Base-by-base conservation (phyloP, 2,113 vertebrate species). In the Irena cyanogastra region DNA sequence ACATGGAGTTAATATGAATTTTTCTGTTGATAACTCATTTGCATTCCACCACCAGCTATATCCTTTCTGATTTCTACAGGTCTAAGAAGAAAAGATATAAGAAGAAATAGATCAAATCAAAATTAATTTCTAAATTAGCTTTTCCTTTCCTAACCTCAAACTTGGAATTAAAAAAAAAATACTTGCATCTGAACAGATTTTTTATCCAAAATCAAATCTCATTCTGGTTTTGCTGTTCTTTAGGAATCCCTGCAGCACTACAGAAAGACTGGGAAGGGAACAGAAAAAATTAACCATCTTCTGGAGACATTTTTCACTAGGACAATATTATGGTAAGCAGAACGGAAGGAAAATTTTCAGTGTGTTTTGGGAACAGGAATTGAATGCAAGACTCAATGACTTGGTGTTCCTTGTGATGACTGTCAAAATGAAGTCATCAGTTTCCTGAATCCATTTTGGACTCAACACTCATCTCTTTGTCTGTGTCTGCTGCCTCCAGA, bases 371-470 rank as follows among this genome's bases (percentile, higher is more conserved):
- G 63, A 92, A 60, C 28, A 49, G n/a, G 49, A 86, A 79, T 71
- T 4, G 4, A 83, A 54, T 27, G 71, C 47, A 71, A 28, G 39
- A 39, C 37, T 44, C 9, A 1, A 14, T 75, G 90, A 89, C 68
- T 93, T 88, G 60, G 49, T 90, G 71, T 52, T 96, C 90, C 75
- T 93, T 56, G 47, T 44, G 28, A 53, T 95, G 93, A 86, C 59
- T 64, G 68, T 93, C 76, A 92, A 66, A 71, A 92, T 93, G 79
- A 96, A 89, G 86, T 87, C 88, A 94, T 94, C 88, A 24, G 21
- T 86, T 94, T 69, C 80, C 90, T 69, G 68, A 82, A 88, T 56
- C 79, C 85, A 75, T 81, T 94, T 66, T 81, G 85, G 80, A 86
- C 68, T 68, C 88, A 4, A 63, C 37, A 33, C 44, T 30, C 52